Conservation (phyloP, 2,113 vertebrate genomes). For the Ariopsis seemanni region DNA sequence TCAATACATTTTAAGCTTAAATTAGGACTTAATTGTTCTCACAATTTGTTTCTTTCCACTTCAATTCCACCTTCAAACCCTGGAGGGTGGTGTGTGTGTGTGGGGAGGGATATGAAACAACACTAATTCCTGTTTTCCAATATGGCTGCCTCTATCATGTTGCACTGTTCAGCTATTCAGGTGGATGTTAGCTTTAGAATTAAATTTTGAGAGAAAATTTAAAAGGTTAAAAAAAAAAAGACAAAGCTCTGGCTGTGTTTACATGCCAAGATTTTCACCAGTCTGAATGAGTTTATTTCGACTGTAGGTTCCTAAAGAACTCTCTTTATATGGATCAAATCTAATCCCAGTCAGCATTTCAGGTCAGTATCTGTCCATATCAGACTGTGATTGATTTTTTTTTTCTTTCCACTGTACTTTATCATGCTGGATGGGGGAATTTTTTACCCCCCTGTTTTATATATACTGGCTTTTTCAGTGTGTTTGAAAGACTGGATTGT, state of each 20-base stretch:
- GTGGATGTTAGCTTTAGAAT: not conserved
- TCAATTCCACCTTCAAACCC: not conserved
- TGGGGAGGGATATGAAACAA: no score
- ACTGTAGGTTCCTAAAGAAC: no score
- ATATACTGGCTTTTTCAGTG: constrained; percentile 4
- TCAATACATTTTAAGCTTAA: not conserved
- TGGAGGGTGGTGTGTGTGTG: not conserved
- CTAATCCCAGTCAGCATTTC: not conserved
- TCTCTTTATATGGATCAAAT: not conserved
- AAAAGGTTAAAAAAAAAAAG: no score
- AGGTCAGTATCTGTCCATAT: not conserved
- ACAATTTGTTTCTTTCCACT: not conserved
- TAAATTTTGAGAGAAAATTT: no score
- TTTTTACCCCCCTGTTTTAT: not conserved
- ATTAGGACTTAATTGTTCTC: not conserved
- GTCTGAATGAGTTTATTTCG: no score
- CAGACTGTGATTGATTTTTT: not conserved
- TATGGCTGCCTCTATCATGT: not conserved
- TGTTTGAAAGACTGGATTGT: not conserved
- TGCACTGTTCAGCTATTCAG: no score
- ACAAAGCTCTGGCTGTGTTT: no score
- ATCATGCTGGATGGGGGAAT: constrained; percentile 11
- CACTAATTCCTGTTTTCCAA: not conserved
- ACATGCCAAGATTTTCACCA: no score
- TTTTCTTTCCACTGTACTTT: not conserved